Conservation (phyloP, 2,113 vertebrate species). For the Charina bottae region DNA sequence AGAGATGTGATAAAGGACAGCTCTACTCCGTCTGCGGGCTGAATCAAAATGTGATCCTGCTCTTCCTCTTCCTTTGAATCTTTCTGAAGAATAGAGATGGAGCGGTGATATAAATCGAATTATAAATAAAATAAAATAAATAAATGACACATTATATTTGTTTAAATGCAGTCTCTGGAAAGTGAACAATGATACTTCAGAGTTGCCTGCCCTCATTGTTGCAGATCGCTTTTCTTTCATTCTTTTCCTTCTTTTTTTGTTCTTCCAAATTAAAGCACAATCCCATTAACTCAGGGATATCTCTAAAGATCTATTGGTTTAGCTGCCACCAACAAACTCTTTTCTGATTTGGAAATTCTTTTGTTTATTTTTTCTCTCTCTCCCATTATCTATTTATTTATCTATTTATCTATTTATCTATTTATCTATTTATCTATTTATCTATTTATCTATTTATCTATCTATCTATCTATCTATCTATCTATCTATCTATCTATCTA, state of each 20-base stretch:
- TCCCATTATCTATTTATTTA: too few species aligned
- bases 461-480: too few species aligned
- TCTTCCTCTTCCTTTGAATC: slow-evolving; percentile 85
- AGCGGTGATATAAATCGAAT: too few species aligned
- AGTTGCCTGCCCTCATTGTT: neutral
- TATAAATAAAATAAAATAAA: too few species aligned
- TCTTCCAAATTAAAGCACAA: neutral
- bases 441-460: too few species aligned
- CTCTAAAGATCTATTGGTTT: neutral
- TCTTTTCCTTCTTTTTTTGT: neutral
- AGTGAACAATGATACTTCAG: slow-evolving; percentile 29
- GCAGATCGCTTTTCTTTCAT: neutral
- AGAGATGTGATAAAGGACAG: slow-evolving; percentile 96
- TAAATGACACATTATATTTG: slow-evolving; percentile 18
- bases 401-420: too few species aligned
- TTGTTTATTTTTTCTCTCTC: neutral
- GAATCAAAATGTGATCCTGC: slow-evolving; percentile 87
- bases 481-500: too few species aligned
- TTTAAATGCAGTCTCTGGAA: slow-evolving; percentile 49
- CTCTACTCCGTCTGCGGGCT: slow-evolving; percentile 85
- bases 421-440: too few species aligned
- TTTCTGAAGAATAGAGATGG: slow-evolving; percentile 78
- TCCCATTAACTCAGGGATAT: neutral
- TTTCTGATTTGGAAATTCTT: neutral
- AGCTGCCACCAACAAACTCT: neutral